Base-by-base conservation (phyloP, 35 echinoderm and acorn worm genomes). In the Lytechinus variegatus region DNA sequence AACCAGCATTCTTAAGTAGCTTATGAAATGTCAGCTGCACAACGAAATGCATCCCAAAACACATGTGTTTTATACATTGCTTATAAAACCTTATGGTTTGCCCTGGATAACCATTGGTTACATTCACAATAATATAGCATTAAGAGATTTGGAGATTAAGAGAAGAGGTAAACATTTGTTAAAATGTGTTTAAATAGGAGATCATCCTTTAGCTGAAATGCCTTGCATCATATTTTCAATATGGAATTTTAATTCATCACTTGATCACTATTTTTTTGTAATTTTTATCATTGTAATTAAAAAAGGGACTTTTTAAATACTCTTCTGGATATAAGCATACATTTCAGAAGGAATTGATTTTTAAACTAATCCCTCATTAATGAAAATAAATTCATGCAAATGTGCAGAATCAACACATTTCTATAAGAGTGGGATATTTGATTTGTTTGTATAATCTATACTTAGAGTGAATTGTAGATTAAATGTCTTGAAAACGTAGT, bases 131-230 rank as follows among this genome's bases (percentile, higher is more conserved):
- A 44, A 44, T 44, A 44, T 44, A 44, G 33, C 33, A 44, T 44
- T 44, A 44, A 44, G 19, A 79, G 19, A n/a, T n/a, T 79, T 79
- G 12, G 24, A 79, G 66, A 79, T n/a, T n/a, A n/a, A 79, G 21
- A 19, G n/a, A 79, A n/a, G 66, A 79, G 21, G 66, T 24, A 79
- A n/a, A n/a, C 66, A n/a, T 8, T 8, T 58, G 66, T 24, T 79
- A 79, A 14, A 79, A 16, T 79, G 66, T 24, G 16, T 21, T 8
- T 1, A 44, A 44, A 58, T 56, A 56, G 61, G 66, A 79, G 66
- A 79, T 79, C 66, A 79, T 79, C 66, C 66, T 79, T 79, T 79
- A 79, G 66, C 19, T 79, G 66, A 79, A 79, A 79, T 79, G 66
- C 66, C 66, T 79, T 79, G 21, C 66, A 79, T 79, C 66, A 79